Conservation (phyloP, 2,888 invertebrate species). For the Branchellion lobata region DNA sequence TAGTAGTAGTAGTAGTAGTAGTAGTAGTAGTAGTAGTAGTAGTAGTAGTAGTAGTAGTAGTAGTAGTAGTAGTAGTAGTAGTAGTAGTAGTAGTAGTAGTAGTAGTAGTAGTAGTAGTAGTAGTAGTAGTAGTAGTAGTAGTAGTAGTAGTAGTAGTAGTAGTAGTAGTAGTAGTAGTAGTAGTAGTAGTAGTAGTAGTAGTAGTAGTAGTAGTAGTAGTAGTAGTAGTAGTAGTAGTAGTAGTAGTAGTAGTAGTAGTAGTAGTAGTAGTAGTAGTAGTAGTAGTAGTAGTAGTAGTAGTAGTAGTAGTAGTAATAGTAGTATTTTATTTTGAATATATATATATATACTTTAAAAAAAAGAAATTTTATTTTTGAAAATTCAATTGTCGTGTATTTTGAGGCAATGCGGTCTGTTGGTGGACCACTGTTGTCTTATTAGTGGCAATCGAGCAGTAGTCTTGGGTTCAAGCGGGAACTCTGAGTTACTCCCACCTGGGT, state of each 20-base stretch:
- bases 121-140: conserved; percentile 17
- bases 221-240: conserved; percentile 22
- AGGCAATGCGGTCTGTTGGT: no score
- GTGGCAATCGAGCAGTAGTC: no score
- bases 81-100: conserved; percentile 14
- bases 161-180: conserved; percentile 22
- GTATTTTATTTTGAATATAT: not conserved
- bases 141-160: conserved; percentile 22
- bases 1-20: conserved; percentile 21
- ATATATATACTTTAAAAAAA: no score
- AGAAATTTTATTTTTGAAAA: no score
- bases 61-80: conserved; percentile 21
- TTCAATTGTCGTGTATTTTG: no score
- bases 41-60: conserved; percentile 22
- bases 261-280: conserved; percentile 22
- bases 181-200: conserved; percentile 21
- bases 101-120: conserved; percentile 22
- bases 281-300: conserved; percentile 22
- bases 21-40: conserved; percentile 22
- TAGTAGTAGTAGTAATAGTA: conserved; percentile 21
- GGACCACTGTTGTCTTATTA: no score
- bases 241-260: conserved; percentile 21
- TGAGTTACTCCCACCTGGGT: no score
- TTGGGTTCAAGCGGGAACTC: no score
- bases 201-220: conserved; percentile 22